phyloP scores from a whole-genome alignment of 2,888 invertebrate genomes.

The Drosophila barbarae region DNA sequence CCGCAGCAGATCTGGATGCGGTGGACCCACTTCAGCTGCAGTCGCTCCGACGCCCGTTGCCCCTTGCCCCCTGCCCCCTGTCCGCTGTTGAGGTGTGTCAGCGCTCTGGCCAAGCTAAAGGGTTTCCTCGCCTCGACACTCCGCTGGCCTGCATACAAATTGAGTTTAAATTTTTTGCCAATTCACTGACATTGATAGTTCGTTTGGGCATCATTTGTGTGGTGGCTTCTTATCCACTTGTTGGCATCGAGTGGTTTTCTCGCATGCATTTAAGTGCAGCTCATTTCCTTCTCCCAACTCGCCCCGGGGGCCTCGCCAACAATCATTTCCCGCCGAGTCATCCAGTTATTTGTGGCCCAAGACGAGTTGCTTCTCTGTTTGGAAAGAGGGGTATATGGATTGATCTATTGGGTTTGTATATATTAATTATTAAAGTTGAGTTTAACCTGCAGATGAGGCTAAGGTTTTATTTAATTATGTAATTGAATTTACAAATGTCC shows the following conservation, averaged over 20 bases:
- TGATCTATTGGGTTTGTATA: too few species aligned
- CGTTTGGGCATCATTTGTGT: constrained; percentile 75
- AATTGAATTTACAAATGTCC: too few species aligned
- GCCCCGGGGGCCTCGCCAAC: constrained; percentile 47
- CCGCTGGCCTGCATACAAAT: constrained; percentile 69
- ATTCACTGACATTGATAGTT: constrained; percentile 76
- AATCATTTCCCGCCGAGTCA: constrained; percentile 58
- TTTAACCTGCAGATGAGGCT: not conserved
- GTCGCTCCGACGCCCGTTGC: constrained; percentile 31
- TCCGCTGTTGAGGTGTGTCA: constrained; percentile 72
- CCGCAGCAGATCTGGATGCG: constrained; percentile 60
- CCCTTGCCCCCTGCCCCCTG: constrained; percentile 12
- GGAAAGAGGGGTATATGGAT: constrained; percentile 8
- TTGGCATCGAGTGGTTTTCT: constrained; percentile 74
- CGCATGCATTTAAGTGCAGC: constrained; percentile 72
- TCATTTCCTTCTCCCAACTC: constrained; percentile 71
- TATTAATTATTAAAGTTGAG: not conserved
- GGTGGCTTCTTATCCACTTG: constrained; percentile 76
- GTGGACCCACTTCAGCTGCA: constrained; percentile 62
- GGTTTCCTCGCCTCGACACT: constrained; percentile 57
- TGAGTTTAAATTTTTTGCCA: constrained; percentile 73
- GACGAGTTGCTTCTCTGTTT: constrained; percentile 31
- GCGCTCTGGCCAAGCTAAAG: constrained; percentile 51
- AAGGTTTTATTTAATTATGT: not conserved
- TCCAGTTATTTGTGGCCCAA: constrained; percentile 62